phyloP scores from a whole-genome alignment of 2,888 invertebrate genomes.

The Chydorus sphaericus region DNA sequence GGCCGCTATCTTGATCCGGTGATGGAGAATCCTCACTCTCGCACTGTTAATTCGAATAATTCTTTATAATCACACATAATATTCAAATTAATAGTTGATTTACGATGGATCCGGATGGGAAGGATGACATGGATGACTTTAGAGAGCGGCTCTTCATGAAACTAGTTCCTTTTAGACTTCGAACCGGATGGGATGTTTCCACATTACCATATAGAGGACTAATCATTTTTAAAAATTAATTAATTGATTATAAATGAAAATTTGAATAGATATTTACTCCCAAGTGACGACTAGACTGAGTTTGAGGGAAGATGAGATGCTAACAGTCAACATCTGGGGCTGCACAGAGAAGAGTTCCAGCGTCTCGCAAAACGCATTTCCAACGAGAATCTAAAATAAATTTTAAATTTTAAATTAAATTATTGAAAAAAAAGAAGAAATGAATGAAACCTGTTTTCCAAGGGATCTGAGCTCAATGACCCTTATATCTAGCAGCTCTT shows the following conservation, averaged over 20 bases:
- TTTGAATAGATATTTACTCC: conserved; percentile 30
- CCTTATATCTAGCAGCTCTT: conserved; percentile 36
- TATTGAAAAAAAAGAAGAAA: not conserved
- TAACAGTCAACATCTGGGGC: conserved; percentile 41
- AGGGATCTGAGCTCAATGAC: conserved; percentile 27
- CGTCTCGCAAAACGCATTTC: conserved; percentile 39
- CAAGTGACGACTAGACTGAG: conserved; percentile 39
- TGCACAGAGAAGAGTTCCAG: conserved; percentile 39
- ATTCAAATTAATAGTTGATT: too few species aligned
- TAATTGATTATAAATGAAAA: not conserved
- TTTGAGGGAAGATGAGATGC: conserved; percentile 40
- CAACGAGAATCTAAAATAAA: conserved; percentile 29
- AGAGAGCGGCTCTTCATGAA: too few species aligned
- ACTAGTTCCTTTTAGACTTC: too few species aligned
- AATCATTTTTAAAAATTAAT: not conserved
- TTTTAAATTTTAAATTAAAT: not conserved
- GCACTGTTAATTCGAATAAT: too few species aligned
- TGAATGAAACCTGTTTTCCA: conserved; percentile 21
- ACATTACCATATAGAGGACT: conserved; percentile 14
- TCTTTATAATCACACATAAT: too few species aligned
- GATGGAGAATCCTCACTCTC: conserved; percentile 12
- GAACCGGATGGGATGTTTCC: too few species aligned
- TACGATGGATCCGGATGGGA: too few species aligned
- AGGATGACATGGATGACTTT: too few species aligned
- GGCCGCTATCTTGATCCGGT: conserved; percentile 21